Evolutionary conservation across 2,113 vertebrate genomes (phyloP).

Genomic region (Spea bombifrons): DNA sequence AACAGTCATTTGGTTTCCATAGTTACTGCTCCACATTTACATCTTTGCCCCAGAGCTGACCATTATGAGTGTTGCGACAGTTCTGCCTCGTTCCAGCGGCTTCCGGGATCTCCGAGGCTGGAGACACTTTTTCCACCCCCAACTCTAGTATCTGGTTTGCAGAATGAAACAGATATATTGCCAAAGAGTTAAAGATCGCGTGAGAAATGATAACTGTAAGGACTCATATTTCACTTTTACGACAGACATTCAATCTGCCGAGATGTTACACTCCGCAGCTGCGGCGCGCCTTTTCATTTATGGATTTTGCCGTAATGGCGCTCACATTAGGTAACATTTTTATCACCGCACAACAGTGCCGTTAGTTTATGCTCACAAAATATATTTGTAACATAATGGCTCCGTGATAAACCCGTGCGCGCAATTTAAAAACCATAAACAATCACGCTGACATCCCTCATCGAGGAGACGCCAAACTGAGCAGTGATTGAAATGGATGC

Average conservation of each 20-base stretch:
- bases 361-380: background rate
- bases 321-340: conserved; percentile 2
- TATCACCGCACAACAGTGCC: background rate
- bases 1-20: too few relatives aligned
- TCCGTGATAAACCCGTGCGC: background rate
- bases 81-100: too few relatives aligned
- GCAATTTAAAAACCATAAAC: background rate
- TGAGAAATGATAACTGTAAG: background rate
- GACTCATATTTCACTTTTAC: conserved; percentile 25
- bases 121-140: too few relatives aligned
- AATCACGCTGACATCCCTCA: background rate
- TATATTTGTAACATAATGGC: conserved; percentile 1
- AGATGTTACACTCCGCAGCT: background rate
- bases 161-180: background rate
- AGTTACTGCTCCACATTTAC: too few relatives aligned
- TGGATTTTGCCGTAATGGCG: conserved; percentile 5
- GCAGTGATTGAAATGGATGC: background rate
- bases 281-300: background rate
- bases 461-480: background rate
- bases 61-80: too few relatives aligned
- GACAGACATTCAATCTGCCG: conserved; percentile 31
- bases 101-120: too few relatives aligned
- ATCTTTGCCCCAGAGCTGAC: too few relatives aligned
- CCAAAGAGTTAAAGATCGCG: conserved; percentile 4
- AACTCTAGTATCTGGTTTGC: too few relatives aligned